phyloP scores from a whole-genome alignment of 1,140 invertebrate genomes.

The Babylonia areolata region DNA sequence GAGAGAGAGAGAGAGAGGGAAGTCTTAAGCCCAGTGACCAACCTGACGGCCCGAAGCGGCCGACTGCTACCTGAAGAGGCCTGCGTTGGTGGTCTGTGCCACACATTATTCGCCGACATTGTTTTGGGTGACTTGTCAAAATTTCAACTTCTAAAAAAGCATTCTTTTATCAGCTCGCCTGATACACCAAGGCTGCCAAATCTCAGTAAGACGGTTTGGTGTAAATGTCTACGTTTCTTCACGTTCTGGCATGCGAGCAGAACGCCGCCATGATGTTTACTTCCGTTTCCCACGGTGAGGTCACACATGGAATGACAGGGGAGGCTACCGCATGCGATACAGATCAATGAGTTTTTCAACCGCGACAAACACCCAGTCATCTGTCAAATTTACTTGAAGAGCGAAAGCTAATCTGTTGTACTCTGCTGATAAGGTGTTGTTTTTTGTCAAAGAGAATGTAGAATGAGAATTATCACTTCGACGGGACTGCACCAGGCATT shows the following conservation, averaged over 20 bases:
- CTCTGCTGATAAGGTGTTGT: neutral
- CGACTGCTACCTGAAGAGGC: conserved; percentile 20
- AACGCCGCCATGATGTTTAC: conserved; percentile 22
- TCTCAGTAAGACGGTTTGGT: no score
- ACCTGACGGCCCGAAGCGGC: conserved; percentile 15
- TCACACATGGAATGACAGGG: neutral
- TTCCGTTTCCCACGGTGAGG: conserved; percentile 33
- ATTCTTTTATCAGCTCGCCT: no score
- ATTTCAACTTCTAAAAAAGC: no score
- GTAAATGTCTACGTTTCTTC: neutral
- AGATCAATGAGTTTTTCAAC: no score
- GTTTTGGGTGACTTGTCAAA: no score
- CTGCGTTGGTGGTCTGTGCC: conserved; percentile 4
- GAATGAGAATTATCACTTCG: neutral
- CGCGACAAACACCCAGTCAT: no score
- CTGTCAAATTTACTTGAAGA: no score
- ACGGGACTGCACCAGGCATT: no score
- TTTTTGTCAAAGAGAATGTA: neutral
- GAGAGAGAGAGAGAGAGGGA: conserved; percentile 21
- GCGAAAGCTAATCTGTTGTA: no score
- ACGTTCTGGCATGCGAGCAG: neutral
- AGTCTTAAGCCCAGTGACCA: neutral
- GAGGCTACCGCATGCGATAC: neutral
- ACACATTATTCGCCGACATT: neutral
- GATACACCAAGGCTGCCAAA: no score